Evolutionary conservation across 2,888 invertebrate species (phyloP), one percentile per base, ranked within the genome.

Genomic region (Oscheius sp.): DNA sequence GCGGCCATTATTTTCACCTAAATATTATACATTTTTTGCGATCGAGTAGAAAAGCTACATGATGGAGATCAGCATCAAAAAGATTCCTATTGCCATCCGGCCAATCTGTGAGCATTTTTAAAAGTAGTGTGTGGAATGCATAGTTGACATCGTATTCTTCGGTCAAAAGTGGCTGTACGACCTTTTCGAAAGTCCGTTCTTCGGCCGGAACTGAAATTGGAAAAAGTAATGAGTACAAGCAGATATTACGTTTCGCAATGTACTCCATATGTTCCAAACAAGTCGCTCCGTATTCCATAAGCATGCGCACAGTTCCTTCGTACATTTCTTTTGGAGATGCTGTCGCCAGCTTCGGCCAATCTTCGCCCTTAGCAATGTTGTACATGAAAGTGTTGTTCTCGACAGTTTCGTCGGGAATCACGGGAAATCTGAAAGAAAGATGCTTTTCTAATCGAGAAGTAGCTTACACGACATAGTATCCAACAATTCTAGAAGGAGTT

Each of bases 61-160:
- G 86, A 75, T 85, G 83, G 58, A 87, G 75, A 74, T 87, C 87
- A 3, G 84, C 79, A 50, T 85, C 82, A 75, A 86, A 86, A n/a
- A 84, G 76, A 37, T 79, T 81, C n/a, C 78, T 29, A 51, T 76
- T 79, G 68, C 83, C 83, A 68, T 82, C 86, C 5, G 88, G 87
- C 88, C 88, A 88, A 74, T 88, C 88, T 0, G 88, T 88, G n/a
- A 86, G 76, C 88, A 88, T 88, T 76, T 88, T 88, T 35, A 88
- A 76, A 7, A 87, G 53, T 0, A 88, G 77, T 10, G 88, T 88
- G 68, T 86, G 84, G 76, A 87, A 85, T 1, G 86, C 86, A 60
- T 83, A 88, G 66, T 87, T 82, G 11, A 87, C 80, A 48, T 88
- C 87, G 76, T 85, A 86, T 70, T 86, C 86, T 73, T 88, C 88